Base-by-base conservation (phyloP, 2,113 vertebrate species). In the Pelusios castaneus region DNA sequence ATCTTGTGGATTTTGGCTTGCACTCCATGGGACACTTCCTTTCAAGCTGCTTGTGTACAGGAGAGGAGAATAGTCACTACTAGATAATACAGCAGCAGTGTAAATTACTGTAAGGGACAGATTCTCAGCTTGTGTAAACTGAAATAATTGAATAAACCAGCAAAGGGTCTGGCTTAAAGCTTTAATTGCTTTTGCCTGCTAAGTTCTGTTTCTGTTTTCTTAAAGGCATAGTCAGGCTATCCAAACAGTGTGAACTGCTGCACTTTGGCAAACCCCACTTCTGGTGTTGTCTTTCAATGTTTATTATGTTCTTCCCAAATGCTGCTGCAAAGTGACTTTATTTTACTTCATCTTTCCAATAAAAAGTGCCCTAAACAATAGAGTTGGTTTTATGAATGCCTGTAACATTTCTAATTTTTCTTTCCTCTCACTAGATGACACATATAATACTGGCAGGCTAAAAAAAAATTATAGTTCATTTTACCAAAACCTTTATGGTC, bases 21-120 rank as follows among this genome's bases (percentile, higher is more conserved):
- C 43, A 54, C 89, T 95, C 89, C 95, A 96, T 93, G 96, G 95
- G 90, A 96, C 90, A 92, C 92, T 96, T 97, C 96, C 93, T 97
- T 96, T 96, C 81, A 92, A 93, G 91, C 2, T 86, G 0, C 38
- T 87, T 70, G 73, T 96, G 85, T 88, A 73, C 54, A 91, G 84
- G 60, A 94, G 70, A 34, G 56, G 49, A 2, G 11, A 96, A 96
- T 92, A 95, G 95, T 85, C 95, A 89, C 80, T 88, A 95, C 89
- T 93, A 95, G 95, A 93, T 92, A 94, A 85, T 47, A 85, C 16
- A 92, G 87, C n/a, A 95, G 73, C 70, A 85, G 94, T 45, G 52
- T 86, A 83, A 95, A 97, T 84, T 95, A 2, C 47, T 89, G 90
- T 84, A 67, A 88, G 75, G 85, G 75, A 73, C 34, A 82, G 77